Evolutionary conservation across 2,797 vertebrate species (phyloP).

Genomic region (Lagodon rhomboides): DNA sequence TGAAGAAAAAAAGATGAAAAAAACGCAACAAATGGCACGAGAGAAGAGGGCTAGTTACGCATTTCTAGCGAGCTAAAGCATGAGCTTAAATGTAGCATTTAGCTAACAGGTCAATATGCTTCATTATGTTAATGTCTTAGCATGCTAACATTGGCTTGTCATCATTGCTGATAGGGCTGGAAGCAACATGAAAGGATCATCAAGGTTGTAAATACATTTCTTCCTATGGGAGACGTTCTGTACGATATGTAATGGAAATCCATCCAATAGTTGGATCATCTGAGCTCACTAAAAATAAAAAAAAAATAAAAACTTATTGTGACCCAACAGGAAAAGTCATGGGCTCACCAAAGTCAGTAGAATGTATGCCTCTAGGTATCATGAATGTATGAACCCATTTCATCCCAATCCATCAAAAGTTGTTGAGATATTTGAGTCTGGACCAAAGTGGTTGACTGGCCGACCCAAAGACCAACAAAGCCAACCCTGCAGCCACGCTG

Average conservation of each 20-base stretch:
- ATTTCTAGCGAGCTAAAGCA: too few species aligned
- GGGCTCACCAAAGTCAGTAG: background rate
- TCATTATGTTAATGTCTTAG: background rate
- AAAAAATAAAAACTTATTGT: background rate
- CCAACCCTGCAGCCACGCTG: background rate
- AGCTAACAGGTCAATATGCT: too few species aligned
- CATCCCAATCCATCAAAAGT: background rate
- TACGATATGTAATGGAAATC: background rate
- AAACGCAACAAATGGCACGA: too few species aligned
- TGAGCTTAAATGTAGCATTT: too few species aligned
- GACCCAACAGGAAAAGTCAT: background rate
- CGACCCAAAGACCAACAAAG: background rate
- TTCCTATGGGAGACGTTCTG: background rate
- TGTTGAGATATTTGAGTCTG: background rate
- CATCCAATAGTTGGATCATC: too few species aligned
- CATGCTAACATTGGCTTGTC: background rate
- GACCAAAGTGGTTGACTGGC: background rate
- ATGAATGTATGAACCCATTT: background rate
- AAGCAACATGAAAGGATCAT: too few species aligned
- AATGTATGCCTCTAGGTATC: background rate
- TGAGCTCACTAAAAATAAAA: background rate
- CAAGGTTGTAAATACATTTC: too few species aligned
- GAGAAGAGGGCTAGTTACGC: too few species aligned
- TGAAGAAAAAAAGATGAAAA: too few species aligned
- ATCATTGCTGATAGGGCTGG: too few species aligned